Evolutionary conservation across 1,140 invertebrate species (phyloP).

Genomic region (Aleiodes sp.): DNA sequence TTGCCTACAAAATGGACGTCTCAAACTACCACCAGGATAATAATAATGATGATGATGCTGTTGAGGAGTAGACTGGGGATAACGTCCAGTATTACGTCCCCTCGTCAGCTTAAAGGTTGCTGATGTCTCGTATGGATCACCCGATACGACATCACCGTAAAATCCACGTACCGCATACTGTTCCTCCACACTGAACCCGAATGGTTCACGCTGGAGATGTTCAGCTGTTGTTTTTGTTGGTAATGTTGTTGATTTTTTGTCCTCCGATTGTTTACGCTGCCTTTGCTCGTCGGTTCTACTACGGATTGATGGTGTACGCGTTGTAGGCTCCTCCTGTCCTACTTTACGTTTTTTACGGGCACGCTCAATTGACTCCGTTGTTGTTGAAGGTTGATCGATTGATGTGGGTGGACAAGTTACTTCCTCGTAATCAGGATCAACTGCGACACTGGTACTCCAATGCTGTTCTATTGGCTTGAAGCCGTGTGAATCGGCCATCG

Average conservation of each 20-base stretch:
- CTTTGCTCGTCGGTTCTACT: background rate
- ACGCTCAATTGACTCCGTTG: slow-evolving; percentile 23
- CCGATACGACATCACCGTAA: slow-evolving; percentile 56
- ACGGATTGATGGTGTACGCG: background rate
- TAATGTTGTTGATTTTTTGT: slow-evolving; percentile 31
- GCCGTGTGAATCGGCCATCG: slow-evolving; percentile 64
- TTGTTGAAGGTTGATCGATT: slow-evolving; percentile 38
- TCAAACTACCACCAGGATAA: slow-evolving; percentile 34
- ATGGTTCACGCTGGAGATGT: slow-evolving; percentile 25
- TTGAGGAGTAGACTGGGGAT: slow-evolving; percentile 55
- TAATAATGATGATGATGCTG: slow-evolving; percentile 51
- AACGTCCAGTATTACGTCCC: slow-evolving; percentile 56
- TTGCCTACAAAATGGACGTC: slow-evolving; percentile 42
- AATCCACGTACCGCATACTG: slow-evolving; percentile 55
- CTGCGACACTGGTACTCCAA: slow-evolving; percentile 56
- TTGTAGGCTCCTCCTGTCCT: slow-evolving; percentile 19
- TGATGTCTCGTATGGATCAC: slow-evolving; percentile 50
- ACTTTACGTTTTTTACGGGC: slow-evolving; percentile 30
- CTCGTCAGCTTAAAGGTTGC: slow-evolving; percentile 65
- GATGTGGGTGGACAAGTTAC: slow-evolving; percentile 57
- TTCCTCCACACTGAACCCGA: slow-evolving; percentile 58
- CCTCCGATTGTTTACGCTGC: background rate
- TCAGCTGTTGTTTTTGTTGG: slow-evolving; percentile 13
- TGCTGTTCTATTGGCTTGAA: slow-evolving; percentile 65
- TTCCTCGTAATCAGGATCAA: slow-evolving; percentile 65